Percentiles rank a stretch among this genome's conserved stretches.
Evolutionary conservation across 2,113 vertebrate species (phyloP).

Genomic region (Carollia perspicillata): DNA sequence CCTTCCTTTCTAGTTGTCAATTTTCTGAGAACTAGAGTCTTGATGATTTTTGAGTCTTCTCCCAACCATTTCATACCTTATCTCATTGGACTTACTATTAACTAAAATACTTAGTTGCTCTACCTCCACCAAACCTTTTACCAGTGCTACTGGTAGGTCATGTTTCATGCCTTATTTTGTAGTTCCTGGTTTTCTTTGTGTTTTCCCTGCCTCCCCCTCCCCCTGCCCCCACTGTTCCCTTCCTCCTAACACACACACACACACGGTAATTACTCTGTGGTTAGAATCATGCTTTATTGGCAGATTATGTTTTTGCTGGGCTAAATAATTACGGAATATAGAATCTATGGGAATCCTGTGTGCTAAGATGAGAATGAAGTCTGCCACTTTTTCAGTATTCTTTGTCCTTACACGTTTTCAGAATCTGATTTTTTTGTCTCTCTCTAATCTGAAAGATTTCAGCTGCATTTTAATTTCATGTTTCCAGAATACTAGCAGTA

Average conservation of each 20-base stretch:
- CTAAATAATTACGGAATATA: neutral
- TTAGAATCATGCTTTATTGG: neutral
- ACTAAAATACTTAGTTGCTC: neutral
- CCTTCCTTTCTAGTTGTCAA: neutral
- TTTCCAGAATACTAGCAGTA: neutral
- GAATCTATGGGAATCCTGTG: neutral
- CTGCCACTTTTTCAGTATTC: neutral
- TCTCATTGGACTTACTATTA: neutral
- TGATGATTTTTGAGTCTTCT: neutral
- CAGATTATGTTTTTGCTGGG: neutral
- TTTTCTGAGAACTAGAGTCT: neutral
- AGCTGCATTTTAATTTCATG: neutral
- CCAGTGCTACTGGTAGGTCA: neutral
- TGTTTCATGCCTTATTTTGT: neutral
- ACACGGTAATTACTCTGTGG: neutral
- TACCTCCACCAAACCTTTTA: neutral
- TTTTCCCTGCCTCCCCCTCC: neutral
- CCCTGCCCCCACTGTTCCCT: too few species aligned
- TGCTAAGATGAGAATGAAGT: slow-evolving; percentile 6
- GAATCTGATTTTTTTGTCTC: neutral
- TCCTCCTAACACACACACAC: too few species aligned
- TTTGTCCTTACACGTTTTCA: slow-evolving; percentile 7
- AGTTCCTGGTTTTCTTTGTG: neutral
- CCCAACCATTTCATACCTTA: neutral
- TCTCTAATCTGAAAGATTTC: neutral